phyloP scores from a whole-genome alignment of 2,888 invertebrate species.

The Ceramica pisi region DNA sequence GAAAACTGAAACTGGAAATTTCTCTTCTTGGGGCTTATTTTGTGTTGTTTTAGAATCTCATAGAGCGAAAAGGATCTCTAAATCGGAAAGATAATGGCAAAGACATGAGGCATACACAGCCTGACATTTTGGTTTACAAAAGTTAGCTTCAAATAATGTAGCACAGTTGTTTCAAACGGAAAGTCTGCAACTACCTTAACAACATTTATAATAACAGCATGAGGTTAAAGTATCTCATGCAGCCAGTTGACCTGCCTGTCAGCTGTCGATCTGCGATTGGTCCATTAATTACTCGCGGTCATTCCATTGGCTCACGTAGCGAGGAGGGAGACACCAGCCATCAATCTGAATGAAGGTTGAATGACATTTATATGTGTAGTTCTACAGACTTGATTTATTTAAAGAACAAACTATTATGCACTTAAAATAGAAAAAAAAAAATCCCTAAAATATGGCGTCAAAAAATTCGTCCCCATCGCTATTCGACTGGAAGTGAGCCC shows the following conservation, averaged over 20 bases:
- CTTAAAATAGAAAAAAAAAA: no score
- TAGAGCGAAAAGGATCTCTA: no score
- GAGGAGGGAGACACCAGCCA: constrained; percentile 47
- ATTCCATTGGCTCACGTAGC: constrained; percentile 54
- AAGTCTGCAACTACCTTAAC: constrained; percentile 16
- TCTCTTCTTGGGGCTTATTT: no score
- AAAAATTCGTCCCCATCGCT: no score
- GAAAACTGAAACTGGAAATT: no score
- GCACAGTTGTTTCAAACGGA: background rate
- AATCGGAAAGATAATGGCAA: no score
- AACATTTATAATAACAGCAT: constrained; percentile 34
- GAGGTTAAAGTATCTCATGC: constrained; percentile 49
- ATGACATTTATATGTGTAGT: constrained; percentile 31
- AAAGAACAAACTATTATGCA: no score
- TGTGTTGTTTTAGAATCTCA: no score
- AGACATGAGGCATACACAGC: no score
- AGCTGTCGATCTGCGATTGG: constrained; percentile 56
- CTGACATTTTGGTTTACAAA: no score
- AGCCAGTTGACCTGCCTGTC: constrained; percentile 58
- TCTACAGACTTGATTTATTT: constrained; percentile 7
- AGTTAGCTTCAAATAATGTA: background rate
- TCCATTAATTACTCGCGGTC: constrained; percentile 53
- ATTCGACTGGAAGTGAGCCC: no score
- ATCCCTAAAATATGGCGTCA: no score
- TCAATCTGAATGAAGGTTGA: constrained; percentile 57